A percentile compares a stretch with the other conserved stretches of the same genome.
Conservation (phyloP, 2,113 vertebrate genomes). For the Charina bottae region DNA sequence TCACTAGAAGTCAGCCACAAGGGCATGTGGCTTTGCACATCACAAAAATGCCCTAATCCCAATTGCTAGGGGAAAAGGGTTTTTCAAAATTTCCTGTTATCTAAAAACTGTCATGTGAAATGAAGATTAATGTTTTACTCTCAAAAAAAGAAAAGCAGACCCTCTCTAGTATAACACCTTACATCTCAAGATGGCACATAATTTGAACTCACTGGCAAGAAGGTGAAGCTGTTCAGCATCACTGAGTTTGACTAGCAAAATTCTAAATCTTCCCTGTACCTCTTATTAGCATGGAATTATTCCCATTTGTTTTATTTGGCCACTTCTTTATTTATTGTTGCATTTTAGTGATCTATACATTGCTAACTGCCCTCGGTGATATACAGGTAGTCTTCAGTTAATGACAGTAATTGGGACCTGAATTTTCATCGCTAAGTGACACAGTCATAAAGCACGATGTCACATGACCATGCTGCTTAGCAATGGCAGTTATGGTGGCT, state of each 20-base stretch:
- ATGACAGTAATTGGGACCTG: neutral
- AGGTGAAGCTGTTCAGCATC: neutral
- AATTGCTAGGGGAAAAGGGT: neutral
- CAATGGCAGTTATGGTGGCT: neutral
- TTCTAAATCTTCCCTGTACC: neutral
- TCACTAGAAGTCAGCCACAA: slow-evolving; percentile 1
- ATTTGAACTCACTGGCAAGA: neutral
- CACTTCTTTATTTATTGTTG: neutral
- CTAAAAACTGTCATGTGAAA: neutral
- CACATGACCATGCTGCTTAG: neutral
- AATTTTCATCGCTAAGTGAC: neutral
- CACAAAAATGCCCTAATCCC: slow-evolving; percentile 18
- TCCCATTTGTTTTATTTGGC: neutral
- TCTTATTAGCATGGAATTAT: neutral
- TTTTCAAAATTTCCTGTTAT: neutral
- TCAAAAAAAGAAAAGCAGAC: neutral
- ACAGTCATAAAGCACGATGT: neutral
- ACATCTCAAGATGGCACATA: neutral
- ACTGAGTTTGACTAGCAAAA: neutral
- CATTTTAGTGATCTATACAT: neutral
- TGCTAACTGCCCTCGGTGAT: neutral
- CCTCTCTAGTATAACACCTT: neutral
- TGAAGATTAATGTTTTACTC: neutral
- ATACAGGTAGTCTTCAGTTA: neutral
- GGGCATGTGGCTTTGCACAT: slow-evolving; percentile 1